These are phyloP conservation scores for Chiloscyllium plagiosum DNA, from an alignment of 2,113 vertebrate species.

Conservation along the genomic window DNA sequence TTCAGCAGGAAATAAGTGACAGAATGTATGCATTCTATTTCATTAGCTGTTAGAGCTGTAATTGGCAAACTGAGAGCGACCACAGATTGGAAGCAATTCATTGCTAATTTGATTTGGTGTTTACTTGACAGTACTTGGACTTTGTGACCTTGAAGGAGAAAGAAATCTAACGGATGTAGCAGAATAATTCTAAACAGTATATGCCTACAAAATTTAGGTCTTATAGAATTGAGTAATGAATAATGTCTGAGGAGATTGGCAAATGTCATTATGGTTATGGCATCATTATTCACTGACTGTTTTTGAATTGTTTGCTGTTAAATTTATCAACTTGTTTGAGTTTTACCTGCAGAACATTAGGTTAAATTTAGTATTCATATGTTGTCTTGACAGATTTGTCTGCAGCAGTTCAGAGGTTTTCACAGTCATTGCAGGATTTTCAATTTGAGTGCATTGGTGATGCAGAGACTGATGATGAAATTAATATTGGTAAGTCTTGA, in stretches of 20 bases:
- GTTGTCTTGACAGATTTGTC: slow-evolving; percentile 71
- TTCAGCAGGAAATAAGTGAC: not conserved
- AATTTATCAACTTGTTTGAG: not conserved
- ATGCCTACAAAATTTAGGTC: not conserved
- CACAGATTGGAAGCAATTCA: not conserved
- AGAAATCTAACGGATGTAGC: not conserved
- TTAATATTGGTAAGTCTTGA: slow-evolving; percentile 81
- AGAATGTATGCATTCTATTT: not conserved
- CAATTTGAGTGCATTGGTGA: slow-evolving; percentile 93
- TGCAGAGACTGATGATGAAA: slow-evolving; percentile 90
- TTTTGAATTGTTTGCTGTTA: not conserved
- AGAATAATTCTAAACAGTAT: not conserved
- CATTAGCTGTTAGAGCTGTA: not conserved
- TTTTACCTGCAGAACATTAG: not conserved
- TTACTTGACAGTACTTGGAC: not conserved
- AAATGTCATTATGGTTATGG: not conserved
- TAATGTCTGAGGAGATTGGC: not conserved
- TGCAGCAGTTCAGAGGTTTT: slow-evolving; percentile 86
- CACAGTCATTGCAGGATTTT: slow-evolving; percentile 86
- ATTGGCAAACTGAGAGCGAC: not conserved
- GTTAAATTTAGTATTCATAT: slow-evolving; percentile 4
- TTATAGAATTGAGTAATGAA: not conserved
- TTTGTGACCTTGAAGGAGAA: not conserved
- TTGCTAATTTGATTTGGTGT: not conserved
- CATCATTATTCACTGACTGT: not conserved